Base-by-base conservation (phyloP, 2,113 vertebrate species). In the Chaetura pelagica region DNA sequence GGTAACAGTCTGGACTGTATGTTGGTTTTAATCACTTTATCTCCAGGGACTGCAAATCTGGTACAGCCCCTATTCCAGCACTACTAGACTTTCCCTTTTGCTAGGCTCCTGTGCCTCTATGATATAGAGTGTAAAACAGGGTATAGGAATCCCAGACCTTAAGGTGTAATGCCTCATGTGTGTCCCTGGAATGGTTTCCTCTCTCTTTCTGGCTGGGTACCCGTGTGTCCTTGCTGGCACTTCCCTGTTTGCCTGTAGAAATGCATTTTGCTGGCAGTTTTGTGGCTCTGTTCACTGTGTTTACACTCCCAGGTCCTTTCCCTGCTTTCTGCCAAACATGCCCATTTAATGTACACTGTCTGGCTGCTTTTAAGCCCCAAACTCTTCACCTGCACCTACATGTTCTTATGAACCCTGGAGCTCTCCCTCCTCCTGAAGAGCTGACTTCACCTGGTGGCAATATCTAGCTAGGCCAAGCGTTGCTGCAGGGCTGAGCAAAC, bases 241-340 rank as follows among this genome's bases (percentile, higher is more conserved):
- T 86, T 90, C 69, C 62, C 30, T 85, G 23, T 88, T 87, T 77
- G 34, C 84, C 61, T 68, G 54, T 7, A 15, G 82, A 80, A 91
- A 90, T 59, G 51, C 18, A 59, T 93, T 91, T 88, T 93, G 55
- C 63, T 94, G 87, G 93, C 89, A 88, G 46, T 44, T 95, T 93
- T 79, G 87, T 88, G 71, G 7, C 22, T 89, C 84, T 94, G 12
- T 62, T 87, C 91, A 91, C 49, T 76, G 11, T 94, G 54, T 87
- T 93, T 92, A 67, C 20, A 35, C 23, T 87, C 49, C 42, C 29
- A 69, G 29, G 30, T 83, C 29, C 24, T 85, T 82, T 72, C 54
- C 30, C 24, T 21, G 4, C 21, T 91, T 81, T 84, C 52, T 91
- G 74, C n/a, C 69, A 78, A 92, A 87, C 57, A 59, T 64, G 9